These are phyloP conservation scores for Carlito syrichta DNA, from an alignment of 2,113 vertebrate species.

Conservation along the genomic window DNA sequence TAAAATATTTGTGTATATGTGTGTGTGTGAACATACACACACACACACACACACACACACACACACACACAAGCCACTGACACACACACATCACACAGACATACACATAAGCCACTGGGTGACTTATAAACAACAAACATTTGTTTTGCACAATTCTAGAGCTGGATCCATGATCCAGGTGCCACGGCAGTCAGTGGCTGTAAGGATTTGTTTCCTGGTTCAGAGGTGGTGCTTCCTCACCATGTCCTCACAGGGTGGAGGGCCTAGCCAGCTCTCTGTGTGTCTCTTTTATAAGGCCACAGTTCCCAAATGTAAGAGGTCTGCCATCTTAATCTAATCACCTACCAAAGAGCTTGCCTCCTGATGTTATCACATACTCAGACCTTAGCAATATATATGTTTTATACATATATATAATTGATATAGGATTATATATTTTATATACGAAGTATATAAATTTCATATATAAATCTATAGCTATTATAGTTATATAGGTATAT, in stretches of 20 bases:
- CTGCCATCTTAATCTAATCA: not conserved
- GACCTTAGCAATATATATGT: not conserved
- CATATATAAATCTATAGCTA: not conserved
- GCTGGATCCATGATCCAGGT: not conserved
- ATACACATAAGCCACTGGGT: not conserved
- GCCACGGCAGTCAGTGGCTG: not conserved
- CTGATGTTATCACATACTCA: not conserved
- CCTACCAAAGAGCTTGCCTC: not conserved
- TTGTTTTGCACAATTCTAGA: not conserved
- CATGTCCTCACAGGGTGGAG: not conserved
- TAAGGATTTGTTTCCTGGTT: not conserved
- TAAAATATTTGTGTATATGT: not conserved
- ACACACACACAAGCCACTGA: not conserved
- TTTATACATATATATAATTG: not conserved
- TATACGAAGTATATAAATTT: not conserved
- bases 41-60: too few relatives aligned
- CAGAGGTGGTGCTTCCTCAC: not conserved
- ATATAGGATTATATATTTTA: not conserved
- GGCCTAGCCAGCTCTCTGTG: too few relatives aligned
- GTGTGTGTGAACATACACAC: not conserved
- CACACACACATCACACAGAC: too few relatives aligned
- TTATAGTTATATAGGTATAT: not conserved
- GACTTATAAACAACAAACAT: not conserved
- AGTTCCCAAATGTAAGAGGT: not conserved
- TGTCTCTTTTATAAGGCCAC: not conserved